Conservation (phyloP, 2,888 invertebrate species). For the Aquatica leii region DNA sequence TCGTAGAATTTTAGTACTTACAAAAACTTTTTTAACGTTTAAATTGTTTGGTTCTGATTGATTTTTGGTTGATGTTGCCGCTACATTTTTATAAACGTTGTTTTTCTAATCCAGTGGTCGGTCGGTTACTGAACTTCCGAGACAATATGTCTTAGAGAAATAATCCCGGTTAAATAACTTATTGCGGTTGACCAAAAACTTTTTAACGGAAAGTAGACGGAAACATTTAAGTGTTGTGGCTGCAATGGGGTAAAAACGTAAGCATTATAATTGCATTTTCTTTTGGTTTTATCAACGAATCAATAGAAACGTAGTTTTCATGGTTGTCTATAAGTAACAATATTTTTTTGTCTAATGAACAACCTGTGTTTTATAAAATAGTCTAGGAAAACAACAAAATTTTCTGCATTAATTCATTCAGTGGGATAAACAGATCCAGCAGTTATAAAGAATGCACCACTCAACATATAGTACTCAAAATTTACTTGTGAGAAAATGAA, state of each 20-base stretch:
- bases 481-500: slow-evolving; percentile 21
- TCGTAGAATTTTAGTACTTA: no score
- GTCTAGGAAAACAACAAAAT: slow-evolving; percentile 12
- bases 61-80: slow-evolving; percentile 60
- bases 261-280: slow-evolving; percentile 25
- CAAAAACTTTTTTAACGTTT: no score
- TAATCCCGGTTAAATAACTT: no score
- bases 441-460: neutral
- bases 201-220: neutral
- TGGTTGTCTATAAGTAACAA: slow-evolving; percentile 47
- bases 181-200: neutral
- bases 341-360: slow-evolving; percentile 10
- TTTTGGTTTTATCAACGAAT: slow-evolving; percentile 41
- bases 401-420: slow-evolving; percentile 13
- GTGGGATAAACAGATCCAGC: slow-evolving; percentile 26
- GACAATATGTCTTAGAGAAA: neutral
- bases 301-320: slow-evolving; percentile 47
- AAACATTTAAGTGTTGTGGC: neutral
- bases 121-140: neutral
- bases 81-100: no score
- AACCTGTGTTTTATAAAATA: slow-evolving; percentile 8
- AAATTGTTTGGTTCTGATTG: no score
- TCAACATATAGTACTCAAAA: slow-evolving; percentile 14
- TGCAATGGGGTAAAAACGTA: neutral
- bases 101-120: neutral